Conservation (phyloP, 2,797 vertebrate species). For the Squalus acanthias region DNA sequence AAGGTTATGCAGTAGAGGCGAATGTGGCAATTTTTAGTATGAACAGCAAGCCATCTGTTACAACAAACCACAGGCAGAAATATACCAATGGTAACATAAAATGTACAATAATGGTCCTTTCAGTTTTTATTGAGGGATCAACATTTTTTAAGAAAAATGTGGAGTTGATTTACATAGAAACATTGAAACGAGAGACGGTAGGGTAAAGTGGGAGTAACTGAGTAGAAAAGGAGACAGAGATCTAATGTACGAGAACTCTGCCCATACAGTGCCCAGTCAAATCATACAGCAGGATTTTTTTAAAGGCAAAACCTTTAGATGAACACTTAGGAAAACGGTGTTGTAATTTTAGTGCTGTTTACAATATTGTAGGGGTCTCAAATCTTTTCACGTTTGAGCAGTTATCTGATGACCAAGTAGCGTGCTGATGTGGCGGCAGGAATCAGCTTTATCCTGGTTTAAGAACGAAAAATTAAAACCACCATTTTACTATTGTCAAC, state of each 20-base stretch:
- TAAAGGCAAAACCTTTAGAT: background rate
- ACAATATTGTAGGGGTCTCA: background rate
- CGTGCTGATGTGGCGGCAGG: background rate
- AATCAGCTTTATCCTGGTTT: background rate
- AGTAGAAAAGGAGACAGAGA: background rate
- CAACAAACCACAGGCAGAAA: background rate
- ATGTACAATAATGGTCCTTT: background rate
- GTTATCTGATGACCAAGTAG: background rate
- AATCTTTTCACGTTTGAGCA: background rate
- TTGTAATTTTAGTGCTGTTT: background rate
- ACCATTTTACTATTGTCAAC: background rate
- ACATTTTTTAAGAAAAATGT: background rate
- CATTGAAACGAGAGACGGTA: background rate
- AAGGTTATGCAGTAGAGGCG: background rate
- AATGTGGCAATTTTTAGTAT: background rate
- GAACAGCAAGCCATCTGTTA: background rate
- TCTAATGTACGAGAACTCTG: background rate
- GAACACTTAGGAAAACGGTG: background rate
- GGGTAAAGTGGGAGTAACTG: background rate
- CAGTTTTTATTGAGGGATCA: background rate
- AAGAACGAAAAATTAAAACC: background rate
- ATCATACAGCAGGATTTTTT: background rate
- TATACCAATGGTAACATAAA: background rate
- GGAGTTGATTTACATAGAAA: background rate
- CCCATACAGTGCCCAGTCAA: background rate